phyloP scores from a whole-genome alignment of 1,140 invertebrate genomes.

The Panagrolaimus sp. region DNA sequence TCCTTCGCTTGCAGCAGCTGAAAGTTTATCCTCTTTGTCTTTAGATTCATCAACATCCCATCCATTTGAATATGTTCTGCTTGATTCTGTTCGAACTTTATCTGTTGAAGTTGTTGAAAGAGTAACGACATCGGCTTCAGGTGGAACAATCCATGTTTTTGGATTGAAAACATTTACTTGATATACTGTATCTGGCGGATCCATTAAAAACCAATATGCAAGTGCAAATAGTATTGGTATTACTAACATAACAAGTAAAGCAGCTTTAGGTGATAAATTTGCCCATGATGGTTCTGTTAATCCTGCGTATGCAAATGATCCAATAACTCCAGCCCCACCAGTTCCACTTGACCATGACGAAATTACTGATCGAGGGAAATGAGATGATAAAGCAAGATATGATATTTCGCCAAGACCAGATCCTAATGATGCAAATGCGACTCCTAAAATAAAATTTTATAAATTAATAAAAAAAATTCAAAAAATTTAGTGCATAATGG shows the following conservation, averaged over 20 bases:
- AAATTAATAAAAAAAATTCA: too few species aligned
- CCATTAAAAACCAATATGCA: conserved; percentile 12
- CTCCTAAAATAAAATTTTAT: conserved; percentile 18
- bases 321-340: conserved; percentile 25
- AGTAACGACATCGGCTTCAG: too few species aligned
- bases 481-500: too few species aligned
- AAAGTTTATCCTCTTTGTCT: neutral
- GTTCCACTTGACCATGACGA: conserved; percentile 47
- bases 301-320: conserved; percentile 37
- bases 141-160: conserved; percentile 3
- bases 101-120: neutral
- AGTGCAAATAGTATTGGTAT: conserved; percentile 31
- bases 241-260: conserved; percentile 38
- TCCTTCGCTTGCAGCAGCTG: neutral
- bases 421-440: conserved; percentile 30
- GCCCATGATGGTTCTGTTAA: conserved; percentile 42
- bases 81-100: neutral
- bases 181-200: neutral
- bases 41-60: neutral
- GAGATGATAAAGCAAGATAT: conserved; percentile 24
- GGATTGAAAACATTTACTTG: neutral
- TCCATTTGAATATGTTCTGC: neutral
- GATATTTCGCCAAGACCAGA: conserved; percentile 32
- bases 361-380: conserved; percentile 41
- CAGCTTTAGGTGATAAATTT: conserved; percentile 24